Evolutionary conservation across 2,888 invertebrate genomes (phyloP).

Genomic region (Gandaritis pyraliata): DNA sequence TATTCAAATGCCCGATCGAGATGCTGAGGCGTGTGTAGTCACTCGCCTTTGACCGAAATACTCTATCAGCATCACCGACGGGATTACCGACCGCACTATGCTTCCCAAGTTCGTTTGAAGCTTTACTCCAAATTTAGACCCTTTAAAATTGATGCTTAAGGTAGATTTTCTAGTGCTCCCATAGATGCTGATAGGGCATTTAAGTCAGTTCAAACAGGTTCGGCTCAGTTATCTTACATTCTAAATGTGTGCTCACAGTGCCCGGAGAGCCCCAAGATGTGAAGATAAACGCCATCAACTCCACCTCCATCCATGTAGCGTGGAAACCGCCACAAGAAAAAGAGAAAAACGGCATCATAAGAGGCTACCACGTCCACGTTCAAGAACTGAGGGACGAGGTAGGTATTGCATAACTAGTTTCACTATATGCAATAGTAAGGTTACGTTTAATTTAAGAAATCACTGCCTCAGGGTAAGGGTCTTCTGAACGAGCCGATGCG

Average conservation of each 20-base stretch:
- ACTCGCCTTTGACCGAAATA: constrained; percentile 72
- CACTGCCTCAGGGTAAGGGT: constrained; percentile 85
- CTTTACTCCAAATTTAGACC: constrained; percentile 66
- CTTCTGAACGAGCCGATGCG: constrained; percentile 94
- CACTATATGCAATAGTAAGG: constrained; percentile 9
- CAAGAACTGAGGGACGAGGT: constrained; percentile 96
- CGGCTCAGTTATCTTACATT: constrained; percentile 57
- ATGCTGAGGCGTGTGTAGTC: constrained; percentile 76
- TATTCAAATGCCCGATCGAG: constrained; percentile 88
- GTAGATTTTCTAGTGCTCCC: constrained; percentile 76
- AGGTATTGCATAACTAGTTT: constrained; percentile 40
- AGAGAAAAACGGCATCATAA: constrained; percentile 97
- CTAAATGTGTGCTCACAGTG: constrained; percentile 87
- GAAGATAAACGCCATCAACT: constrained; percentile 94
- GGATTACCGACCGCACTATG: constrained; percentile 75
- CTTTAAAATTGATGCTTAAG: constrained; percentile 63
- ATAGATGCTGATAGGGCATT: constrained; percentile 85
- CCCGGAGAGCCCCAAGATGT: constrained; percentile 98
- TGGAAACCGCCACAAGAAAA: constrained; percentile 97
- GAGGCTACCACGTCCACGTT: constrained; percentile 98
- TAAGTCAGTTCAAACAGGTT: constrained; percentile 60
- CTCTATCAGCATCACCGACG: constrained; percentile 81
- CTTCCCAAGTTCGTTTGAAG: constrained; percentile 50
- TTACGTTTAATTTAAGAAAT: constrained; percentile 28
- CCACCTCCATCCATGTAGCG: constrained; percentile 96